Percentiles rank a stretch among this genome's conserved stretches.
Evolutionary conservation across 2,797 vertebrate species (phyloP).

Genomic region (Pygocentrus nattereri): DNA sequence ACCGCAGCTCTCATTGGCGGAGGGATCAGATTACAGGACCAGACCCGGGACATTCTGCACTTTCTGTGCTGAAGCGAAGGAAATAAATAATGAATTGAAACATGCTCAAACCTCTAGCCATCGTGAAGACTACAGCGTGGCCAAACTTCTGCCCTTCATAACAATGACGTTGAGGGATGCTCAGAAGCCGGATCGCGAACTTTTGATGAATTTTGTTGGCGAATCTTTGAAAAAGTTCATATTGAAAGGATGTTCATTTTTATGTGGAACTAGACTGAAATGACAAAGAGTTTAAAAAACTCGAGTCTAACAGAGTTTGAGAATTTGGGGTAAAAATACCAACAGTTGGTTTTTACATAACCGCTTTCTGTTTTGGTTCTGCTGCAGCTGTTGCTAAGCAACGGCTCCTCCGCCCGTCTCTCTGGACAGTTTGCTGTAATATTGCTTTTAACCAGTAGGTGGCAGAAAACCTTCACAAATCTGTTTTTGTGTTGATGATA

Average conservation of each 20-base stretch:
- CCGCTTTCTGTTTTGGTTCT: slow-evolving; percentile 60
- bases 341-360: slow-evolving; percentile 54
- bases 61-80: neutral
- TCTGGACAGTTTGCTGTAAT: too few species aligned
- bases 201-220: too few species aligned
- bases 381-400: slow-evolving; percentile 67
- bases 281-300: too few species aligned
- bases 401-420: slow-evolving; percentile 40
- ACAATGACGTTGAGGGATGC: neutral
- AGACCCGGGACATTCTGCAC: slow-evolving; percentile 58
- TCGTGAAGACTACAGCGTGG: neutral
- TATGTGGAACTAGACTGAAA: too few species aligned
- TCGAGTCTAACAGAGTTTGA: too few species aligned
- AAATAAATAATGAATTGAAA: neutral
- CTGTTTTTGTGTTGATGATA: too few species aligned
- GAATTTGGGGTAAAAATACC: neutral
- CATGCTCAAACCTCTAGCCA: neutral
- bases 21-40: slow-evolving; percentile 75
- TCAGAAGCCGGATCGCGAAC: too few species aligned
- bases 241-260: too few species aligned
- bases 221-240: too few species aligned
- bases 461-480: too few species aligned
- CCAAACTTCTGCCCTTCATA: neutral
- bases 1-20: slow-evolving; percentile 58
- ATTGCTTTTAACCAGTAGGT: neutral